Evolutionary conservation across 2,888 invertebrate species (phyloP).

Genomic region (Archips xylosteana): DNA sequence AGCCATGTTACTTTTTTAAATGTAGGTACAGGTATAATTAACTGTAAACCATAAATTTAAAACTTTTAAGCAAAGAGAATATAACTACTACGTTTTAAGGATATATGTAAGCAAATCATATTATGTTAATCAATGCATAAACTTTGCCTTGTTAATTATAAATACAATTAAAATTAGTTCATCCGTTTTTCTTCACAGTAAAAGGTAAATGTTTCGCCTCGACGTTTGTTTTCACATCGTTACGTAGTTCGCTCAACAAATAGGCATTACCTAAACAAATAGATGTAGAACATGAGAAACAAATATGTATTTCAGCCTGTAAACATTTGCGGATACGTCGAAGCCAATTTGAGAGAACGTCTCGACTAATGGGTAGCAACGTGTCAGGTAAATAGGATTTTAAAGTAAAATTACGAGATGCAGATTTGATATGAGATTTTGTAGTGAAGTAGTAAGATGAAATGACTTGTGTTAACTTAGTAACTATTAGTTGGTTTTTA

Average conservation of each 20-base stretch:
- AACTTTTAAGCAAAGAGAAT: too few relatives aligned
- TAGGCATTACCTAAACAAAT: slow-evolving; percentile 41
- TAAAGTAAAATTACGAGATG: background rate
- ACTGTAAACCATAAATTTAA: too few relatives aligned
- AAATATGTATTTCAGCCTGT: slow-evolving; percentile 31
- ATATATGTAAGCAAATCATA: background rate
- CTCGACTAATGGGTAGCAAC: slow-evolving; percentile 1
- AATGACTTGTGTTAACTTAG: too few relatives aligned
- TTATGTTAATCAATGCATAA: background rate
- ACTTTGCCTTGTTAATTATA: background rate
- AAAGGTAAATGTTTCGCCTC: slow-evolving; percentile 14
- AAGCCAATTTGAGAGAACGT: slow-evolving; percentile 8
- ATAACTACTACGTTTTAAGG: too few relatives aligned
- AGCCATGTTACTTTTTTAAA: too few relatives aligned
- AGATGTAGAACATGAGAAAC: slow-evolving; percentile 28
- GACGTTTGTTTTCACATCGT: slow-evolving; percentile 40
- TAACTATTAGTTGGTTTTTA: too few relatives aligned
- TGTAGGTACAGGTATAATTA: too few relatives aligned
- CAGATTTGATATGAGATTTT: background rate
- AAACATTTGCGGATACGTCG: slow-evolving; percentile 24
- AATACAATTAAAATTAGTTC: slow-evolving; percentile 2
- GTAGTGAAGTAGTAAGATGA: too few relatives aligned
- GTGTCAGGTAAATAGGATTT: background rate
- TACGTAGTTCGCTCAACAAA: slow-evolving; percentile 37
- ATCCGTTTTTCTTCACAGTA: slow-evolving; percentile 6